A percentile compares a stretch with the other conserved stretches of the same genome.
Evolutionary conservation across 2,113 vertebrate genomes (phyloP).

Genomic region (Saguinus midas): DNA sequence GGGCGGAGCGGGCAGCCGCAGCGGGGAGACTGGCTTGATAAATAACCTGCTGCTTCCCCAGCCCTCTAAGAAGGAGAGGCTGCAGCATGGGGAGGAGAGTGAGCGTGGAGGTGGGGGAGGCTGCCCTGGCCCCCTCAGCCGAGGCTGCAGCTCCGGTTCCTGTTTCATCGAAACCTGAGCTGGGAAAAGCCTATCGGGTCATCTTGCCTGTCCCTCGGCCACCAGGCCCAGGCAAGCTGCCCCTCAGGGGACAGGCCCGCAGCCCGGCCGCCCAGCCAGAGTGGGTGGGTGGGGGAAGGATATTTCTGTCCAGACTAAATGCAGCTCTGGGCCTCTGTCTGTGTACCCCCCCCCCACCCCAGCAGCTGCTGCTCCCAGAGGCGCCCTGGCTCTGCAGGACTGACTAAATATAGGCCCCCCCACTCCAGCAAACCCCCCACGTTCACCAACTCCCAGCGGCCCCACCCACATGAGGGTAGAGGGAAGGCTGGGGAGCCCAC

Average conservation of each 20-base stretch:
- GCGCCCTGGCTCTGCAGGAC: constrained; percentile 47
- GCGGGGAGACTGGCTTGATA: constrained; percentile 75
- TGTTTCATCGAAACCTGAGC: constrained; percentile 80
- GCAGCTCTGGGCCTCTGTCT: constrained; percentile 66
- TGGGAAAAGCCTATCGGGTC: constrained; percentile 81
- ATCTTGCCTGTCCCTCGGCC: constrained; percentile 76
- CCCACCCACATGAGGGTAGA: neutral
- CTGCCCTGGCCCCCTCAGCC: constrained; percentile 67
- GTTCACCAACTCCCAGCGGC: constrained; percentile 50
- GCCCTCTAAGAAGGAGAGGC: constrained; percentile 58
- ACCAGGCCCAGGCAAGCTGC: constrained; percentile 77
- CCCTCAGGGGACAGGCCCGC: constrained; percentile 75
- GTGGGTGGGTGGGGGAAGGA: constrained; percentile 64
- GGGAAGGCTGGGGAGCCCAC: neutral
- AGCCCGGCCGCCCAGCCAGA: constrained; percentile 69
- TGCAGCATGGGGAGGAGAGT: neutral
- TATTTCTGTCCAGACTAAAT: constrained; percentile 81
- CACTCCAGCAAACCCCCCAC: constrained; percentile 48
- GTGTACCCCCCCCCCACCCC: neutral
- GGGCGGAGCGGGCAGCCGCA: constrained; percentile 37
- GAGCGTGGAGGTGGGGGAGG: neutral
- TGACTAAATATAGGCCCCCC: constrained; percentile 73
- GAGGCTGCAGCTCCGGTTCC: constrained; percentile 73
- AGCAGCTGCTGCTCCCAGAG: constrained; percentile 77
- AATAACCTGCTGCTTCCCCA: constrained; percentile 78